Evolutionary conservation across 1,140 invertebrate species (phyloP), one percentile per base, ranked within the genome.

Genomic region (Calephelis nemesis): DNA sequence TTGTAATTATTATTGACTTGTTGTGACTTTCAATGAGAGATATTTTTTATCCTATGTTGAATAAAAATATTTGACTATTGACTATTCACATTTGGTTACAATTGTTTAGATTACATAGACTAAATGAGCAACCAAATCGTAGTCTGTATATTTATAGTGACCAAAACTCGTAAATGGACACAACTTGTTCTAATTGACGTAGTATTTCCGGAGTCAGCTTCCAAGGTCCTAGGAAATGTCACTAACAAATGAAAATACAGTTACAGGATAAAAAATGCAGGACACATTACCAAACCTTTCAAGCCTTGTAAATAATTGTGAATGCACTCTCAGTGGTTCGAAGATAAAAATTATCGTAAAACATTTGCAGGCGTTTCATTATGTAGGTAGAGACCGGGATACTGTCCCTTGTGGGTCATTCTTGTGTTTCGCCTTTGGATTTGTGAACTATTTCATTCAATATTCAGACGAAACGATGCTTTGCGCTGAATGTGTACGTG

Each of bases 361-460:
- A 74, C 72, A 76, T 76, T 72, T 74, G 30, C 62, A 19, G 48
- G 19, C 58, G 65, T 70, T 74, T 72, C 71, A 76, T 76, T 70
- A 72, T 76, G 72, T 70, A 74, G 64, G 67, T 60, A 52, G 71
- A 71, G 64, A 73, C 69, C 72, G 62, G 62, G 49, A 63, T 54
- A 13, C 62, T 52, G 67, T 62, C 74, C 72, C 74, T 63, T 8
- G 69, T 42, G 69, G 67, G 71, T 54, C 50, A 66, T 68, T 76
- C 70, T 60, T 58, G 11, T 40, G 67, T 67, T 76, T 68, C 74
- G 50, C 65, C 72, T 70, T 64, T 64, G 63, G 72, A 76, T 76
- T 74, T 70, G 68, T 70, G 67, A 72, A 73, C 74, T 73, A 75
- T 75, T 73, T 73, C 74, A 75, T 75, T 70, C 66, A 76, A 76